Evolutionary conservation across 2,888 invertebrate genomes (phyloP).

Genomic region (Cheiracanthium punctorium): DNA sequence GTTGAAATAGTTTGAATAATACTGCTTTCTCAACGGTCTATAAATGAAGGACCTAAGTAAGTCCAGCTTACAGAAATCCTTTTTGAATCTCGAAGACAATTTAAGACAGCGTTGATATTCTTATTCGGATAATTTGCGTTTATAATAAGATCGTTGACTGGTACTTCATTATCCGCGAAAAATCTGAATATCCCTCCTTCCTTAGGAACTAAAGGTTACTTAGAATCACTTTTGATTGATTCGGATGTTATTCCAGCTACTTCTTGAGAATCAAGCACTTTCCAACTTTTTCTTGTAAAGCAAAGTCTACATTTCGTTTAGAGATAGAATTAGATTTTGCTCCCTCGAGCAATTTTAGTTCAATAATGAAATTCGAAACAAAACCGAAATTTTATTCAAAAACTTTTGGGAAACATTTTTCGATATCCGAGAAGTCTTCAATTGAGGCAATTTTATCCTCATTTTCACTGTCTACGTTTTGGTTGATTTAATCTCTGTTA

Average conservation of each 20-base stretch:
- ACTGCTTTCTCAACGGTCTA: not conserved
- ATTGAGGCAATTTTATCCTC: no score
- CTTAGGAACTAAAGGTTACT: not conserved
- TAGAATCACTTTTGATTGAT: not conserved
- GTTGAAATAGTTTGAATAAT: not conserved
- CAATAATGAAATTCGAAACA: not conserved
- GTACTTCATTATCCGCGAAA: conserved; percentile 10
- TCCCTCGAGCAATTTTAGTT: not conserved
- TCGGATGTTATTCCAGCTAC: not conserved
- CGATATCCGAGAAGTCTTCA: no score
- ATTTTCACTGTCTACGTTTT: no score
- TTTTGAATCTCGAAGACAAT: conserved; percentile 5
- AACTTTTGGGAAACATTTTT: no score
- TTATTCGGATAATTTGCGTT: not conserved
- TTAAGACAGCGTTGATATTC: not conserved
- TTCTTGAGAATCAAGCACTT: not conserved
- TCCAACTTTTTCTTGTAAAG: not conserved
- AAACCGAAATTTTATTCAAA: not conserved
- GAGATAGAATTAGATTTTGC: not conserved
- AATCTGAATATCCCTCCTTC: not conserved
- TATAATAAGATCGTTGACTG: not conserved
- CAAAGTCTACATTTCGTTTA: not conserved
- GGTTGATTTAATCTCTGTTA: no score
- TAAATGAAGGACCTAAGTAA: conserved; percentile 17
- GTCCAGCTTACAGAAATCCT: not conserved